Evolutionary conservation across 2,888 invertebrate species (phyloP).

Genomic region (Cataglyphis livida): DNA sequence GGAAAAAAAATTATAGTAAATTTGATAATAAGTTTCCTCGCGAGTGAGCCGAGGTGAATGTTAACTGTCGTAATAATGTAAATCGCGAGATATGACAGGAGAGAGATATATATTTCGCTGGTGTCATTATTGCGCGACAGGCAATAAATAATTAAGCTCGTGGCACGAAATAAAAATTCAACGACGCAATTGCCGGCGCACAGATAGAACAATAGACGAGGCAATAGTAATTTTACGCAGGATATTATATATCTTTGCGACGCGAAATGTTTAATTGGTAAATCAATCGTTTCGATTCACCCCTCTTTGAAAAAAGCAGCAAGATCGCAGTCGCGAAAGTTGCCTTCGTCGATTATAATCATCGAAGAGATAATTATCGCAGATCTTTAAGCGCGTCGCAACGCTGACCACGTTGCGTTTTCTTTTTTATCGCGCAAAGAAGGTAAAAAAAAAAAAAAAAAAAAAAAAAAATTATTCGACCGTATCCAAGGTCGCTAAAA

Average conservation of each 20-base stretch:
- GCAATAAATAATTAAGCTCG: constrained; percentile 47
- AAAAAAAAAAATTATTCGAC: background rate
- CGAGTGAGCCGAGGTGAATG: background rate
- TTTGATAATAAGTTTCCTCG: background rate
- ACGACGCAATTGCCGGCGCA: background rate
- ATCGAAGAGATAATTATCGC: background rate
- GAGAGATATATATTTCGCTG: constrained; percentile 19
- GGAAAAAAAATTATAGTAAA: background rate
- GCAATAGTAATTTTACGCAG: background rate
- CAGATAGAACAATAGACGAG: background rate
- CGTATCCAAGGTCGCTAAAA: background rate
- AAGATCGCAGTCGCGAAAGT: constrained; percentile 20
- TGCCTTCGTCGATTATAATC: background rate
- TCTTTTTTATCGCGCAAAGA: background rate
- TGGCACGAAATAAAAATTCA: constrained; percentile 39
- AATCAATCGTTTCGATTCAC: constrained; percentile 25
- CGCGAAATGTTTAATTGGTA: background rate
- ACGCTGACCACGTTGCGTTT: background rate
- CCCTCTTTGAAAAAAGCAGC: background rate
- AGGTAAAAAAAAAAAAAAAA: background rate
- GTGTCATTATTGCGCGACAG: constrained; percentile 10
- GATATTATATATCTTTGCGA: background rate
- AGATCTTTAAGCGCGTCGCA: background rate
- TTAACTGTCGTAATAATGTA: constrained; percentile 26
- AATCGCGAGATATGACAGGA: constrained; percentile 8